Conservation (phyloP, 2,888 invertebrate species). For the Agrotis ipsilon region DNA sequence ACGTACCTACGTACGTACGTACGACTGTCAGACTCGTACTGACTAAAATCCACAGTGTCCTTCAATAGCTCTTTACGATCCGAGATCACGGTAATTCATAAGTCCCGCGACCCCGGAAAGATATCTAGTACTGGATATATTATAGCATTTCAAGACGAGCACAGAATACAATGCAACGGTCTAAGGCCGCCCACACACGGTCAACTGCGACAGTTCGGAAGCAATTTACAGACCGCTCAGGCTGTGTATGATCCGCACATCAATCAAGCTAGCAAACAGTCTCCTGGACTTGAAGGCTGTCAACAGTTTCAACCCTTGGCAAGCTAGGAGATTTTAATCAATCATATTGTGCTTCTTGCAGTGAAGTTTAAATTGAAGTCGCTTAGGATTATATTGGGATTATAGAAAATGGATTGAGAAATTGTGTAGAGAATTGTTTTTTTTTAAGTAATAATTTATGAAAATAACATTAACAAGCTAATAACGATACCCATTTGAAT, state of each 20-base stretch:
- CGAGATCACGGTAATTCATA: too few relatives aligned
- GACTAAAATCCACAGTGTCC: too few relatives aligned
- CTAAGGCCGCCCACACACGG: constrained; percentile 14
- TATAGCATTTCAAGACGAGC: background rate
- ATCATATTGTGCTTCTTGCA: constrained; percentile 3
- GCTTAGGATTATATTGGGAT: background rate
- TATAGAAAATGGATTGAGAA: too few relatives aligned
- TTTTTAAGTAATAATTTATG: too few relatives aligned
- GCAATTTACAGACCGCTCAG: constrained; percentile 35
- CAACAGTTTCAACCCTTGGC: constrained; percentile 27
- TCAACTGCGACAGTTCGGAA: constrained; percentile 14
- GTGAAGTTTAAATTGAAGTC: background rate
- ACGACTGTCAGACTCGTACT: too few relatives aligned
- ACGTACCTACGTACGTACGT: too few relatives aligned
- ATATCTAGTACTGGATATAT: too few relatives aligned
- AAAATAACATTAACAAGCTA: too few relatives aligned
- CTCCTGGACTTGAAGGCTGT: constrained; percentile 44
- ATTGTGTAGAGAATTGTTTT: too few relatives aligned
- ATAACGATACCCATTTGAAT: too few relatives aligned
- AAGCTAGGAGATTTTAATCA: constrained; percentile 16
- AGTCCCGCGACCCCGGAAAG: too few relatives aligned
- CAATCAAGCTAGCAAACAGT: constrained; percentile 43
- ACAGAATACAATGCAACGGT: constrained; percentile 13
- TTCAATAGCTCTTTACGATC: too few relatives aligned
- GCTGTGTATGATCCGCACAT: constrained; percentile 48